Evolutionary conservation across 2,888 invertebrate genomes (phyloP), one percentile per base, ranked within the genome.

Genomic region (Troides oblongomaculatus): DNA sequence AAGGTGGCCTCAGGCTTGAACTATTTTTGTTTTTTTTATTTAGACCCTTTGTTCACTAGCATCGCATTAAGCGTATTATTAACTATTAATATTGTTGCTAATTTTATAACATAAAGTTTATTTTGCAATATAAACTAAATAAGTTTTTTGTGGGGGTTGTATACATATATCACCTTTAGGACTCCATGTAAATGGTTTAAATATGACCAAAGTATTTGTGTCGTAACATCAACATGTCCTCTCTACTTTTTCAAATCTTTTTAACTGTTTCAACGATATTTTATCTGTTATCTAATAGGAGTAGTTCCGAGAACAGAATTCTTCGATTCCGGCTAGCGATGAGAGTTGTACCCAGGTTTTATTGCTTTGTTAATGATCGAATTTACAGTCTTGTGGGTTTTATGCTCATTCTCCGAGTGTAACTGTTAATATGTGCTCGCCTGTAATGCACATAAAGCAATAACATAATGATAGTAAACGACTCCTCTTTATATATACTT

Each of bases 231-330:
- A 17, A 53, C 30, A 59, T 70, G 62, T 65, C 60, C 25, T 46
- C 53, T 46, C 30, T 21, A 14, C 43, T n/a, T 66, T 70, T 59
- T 66, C 4, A 66, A 63, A 66, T 58, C 65, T 65, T 36, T 62
- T 64, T 53, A 66, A 66, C 50, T 23, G 23, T 64, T 66, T 70
- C 59, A 86, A 86, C 81, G 82, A 84, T 81, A 81, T 79, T 80
- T 79, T 87, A 90, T 90, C 86, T 85, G 85, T 88, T 89, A 89
- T 89, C 89, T 88, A 84, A 85, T 86, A 87, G 85, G 81, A 85
- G 84, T 84, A 81, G 78, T 90, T 89, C 89, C 79, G 72, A 81
- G 88, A 89, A 89, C 79, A 80, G 77, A 79, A 78, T 82, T 81
- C 83, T 81, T 80, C 80, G 85, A 84, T 84, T 83, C 82, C 76